Conservation (phyloP, 1,140 invertebrate species). For the Heliothis virescens region DNA sequence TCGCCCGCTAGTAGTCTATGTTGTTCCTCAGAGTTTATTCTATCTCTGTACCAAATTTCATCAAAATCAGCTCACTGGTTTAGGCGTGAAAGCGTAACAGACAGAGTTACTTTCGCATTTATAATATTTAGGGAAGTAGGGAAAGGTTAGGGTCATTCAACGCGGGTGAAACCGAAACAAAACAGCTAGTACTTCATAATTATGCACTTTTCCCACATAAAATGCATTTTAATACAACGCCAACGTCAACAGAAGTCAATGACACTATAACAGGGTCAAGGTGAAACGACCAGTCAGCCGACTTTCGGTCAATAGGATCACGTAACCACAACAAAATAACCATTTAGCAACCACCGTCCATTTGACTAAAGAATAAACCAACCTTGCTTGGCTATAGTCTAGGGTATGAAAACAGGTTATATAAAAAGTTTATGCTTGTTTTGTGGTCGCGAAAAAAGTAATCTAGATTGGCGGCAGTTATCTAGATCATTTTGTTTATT, state of each 20-base stretch:
- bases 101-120: no score
- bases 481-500: not conserved
- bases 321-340: slow-evolving; percentile 7
- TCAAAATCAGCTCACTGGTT: no score
- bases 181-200: no score
- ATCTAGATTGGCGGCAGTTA: not conserved
- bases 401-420: not conserved
- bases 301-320: slow-evolving; percentile 32
- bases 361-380: slow-evolving; percentile 24
- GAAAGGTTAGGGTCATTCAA: no score
- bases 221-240: no score
- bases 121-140: no score
- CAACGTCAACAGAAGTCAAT: not conserved
- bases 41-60: no score
- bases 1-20: no score
- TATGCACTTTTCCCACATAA: no score
- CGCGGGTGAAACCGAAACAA: no score
- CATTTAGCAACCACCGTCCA: slow-evolving; percentile 15
- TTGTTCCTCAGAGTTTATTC: no score
- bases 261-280: slow-evolving; percentile 15
- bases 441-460: slow-evolving; percentile 14
- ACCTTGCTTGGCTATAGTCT: not conserved
- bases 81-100: no score
- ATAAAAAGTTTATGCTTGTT: not conserved
- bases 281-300: not conserved